A percentile compares a stretch with the other conserved stretches of the same genome.
Evolutionary conservation across 2,797 vertebrate species (phyloP).

Genomic region (Chaetophractus vellerosus): DNA sequence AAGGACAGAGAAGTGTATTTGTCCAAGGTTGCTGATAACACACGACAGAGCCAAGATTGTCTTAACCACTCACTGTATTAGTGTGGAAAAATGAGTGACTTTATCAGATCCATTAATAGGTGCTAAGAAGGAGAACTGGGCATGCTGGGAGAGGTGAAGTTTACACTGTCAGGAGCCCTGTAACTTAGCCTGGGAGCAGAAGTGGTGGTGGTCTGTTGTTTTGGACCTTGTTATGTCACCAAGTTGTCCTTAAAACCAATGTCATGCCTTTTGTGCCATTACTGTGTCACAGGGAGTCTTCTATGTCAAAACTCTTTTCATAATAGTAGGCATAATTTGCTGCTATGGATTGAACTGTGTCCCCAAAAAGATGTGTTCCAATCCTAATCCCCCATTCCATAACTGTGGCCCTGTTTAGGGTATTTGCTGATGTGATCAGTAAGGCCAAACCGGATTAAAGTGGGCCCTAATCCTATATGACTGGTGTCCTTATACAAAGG

Average conservation of each 20-base stretch:
- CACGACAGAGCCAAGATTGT: not conserved
- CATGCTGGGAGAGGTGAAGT: not conserved
- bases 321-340: not conserved
- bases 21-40: not conserved
- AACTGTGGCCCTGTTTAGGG: no score
- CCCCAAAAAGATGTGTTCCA: no score
- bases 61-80: not conserved
- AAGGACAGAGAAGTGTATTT: not conserved
- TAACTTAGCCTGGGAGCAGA: not conserved
- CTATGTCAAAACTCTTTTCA: not conserved
- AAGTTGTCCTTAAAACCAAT: not conserved
- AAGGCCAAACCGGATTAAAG: no score
- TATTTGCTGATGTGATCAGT: no score
- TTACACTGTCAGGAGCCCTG: not conserved
- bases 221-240: not conserved
- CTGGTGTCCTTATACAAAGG: no score
- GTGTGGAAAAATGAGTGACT: not conserved
- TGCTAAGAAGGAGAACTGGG: not conserved
- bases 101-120: not conserved
- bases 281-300: not conserved
- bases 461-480: no score
- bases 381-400: no score
- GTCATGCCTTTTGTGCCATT: not conserved
- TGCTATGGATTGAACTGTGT: not conserved
- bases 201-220: accelerated